phyloP scores from a whole-genome alignment of 35 echinoderm and acorn worm genomes.

The Lytechinus variegatus region DNA sequence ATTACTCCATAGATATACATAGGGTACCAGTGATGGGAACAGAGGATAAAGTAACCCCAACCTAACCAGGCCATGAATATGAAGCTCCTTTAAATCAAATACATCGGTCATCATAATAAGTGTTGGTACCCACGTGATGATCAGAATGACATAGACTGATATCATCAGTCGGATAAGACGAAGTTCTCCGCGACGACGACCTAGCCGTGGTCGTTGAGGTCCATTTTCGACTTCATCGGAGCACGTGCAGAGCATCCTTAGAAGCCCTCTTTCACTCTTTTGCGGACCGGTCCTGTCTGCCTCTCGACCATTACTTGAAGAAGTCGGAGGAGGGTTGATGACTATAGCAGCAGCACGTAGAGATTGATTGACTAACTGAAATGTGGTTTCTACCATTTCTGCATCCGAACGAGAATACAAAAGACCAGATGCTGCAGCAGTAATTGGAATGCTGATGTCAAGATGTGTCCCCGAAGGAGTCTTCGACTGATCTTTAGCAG shows the following conservation, averaged over 20 bases:
- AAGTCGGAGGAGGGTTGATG: background rate
- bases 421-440: background rate
- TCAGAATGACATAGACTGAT: slow-evolving; percentile 24
- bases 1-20: slow-evolving; percentile 42
- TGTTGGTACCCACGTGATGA: slow-evolving; percentile 19
- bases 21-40: slow-evolving; percentile 22
- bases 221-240: background rate
- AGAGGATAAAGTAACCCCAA: slow-evolving; percentile 28
- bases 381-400: background rate
- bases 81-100: slow-evolving; percentile 6
- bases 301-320: background rate
- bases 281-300: background rate
- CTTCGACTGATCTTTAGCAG: background rate
- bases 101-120: slow-evolving; percentile 17
- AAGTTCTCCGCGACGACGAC: slow-evolving; percentile 4
- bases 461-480: slow-evolving; percentile 29
- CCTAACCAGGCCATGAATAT: background rate
- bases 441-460: slow-evolving; percentile 20
- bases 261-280: background rate
- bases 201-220: slow-evolving; percentile 29
- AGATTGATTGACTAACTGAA: slow-evolving; percentile 30
- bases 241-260: background rate
- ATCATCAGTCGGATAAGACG: slow-evolving; percentile 30
- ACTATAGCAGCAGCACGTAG: slow-evolving; percentile 21
- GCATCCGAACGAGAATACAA: background rate